phyloP scores from a whole-genome alignment of 2,888 invertebrate genomes.

The Pomacea canaliculata region DNA sequence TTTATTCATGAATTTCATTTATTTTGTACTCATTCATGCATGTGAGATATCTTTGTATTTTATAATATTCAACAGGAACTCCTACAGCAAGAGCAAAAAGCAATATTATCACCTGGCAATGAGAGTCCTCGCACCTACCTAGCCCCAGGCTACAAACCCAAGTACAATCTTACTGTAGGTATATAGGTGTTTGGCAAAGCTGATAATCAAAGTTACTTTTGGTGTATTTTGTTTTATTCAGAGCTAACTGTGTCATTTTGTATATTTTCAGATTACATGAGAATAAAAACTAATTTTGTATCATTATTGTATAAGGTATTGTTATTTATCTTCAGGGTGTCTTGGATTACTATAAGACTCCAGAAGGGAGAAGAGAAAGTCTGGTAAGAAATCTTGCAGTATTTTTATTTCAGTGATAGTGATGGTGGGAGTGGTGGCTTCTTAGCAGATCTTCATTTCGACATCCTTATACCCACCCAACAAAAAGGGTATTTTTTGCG shows the following conservation, averaged over 20 bases:
- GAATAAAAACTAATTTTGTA: background rate
- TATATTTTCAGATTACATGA: background rate
- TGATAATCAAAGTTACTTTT: too few relatives aligned
- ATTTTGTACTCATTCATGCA: too few relatives aligned
- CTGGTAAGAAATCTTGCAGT: constrained; percentile 13
- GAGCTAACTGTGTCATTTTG: background rate
- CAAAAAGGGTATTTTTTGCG: too few relatives aligned
- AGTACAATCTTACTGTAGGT: constrained; percentile 56
- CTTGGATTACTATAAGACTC: constrained; percentile 22
- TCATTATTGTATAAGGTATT: background rate
- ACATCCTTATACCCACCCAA: too few relatives aligned
- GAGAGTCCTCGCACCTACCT: constrained; percentile 63
- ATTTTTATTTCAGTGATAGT: background rate
- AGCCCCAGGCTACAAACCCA: constrained; percentile 51
- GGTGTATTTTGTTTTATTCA: background rate
- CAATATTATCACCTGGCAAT: constrained; percentile 29
- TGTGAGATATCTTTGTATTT: too few relatives aligned
- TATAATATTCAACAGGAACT: constrained; percentile 29
- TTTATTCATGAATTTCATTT: too few relatives aligned
- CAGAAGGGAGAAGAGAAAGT: constrained; percentile 24
- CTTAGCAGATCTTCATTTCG: too few relatives aligned
- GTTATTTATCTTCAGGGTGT: constrained; percentile 22
- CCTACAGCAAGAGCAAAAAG: constrained; percentile 29
- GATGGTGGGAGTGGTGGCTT: too few relatives aligned
- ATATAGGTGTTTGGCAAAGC: background rate